Conservation (phyloP, 1,140 invertebrate genomes). For the Drosophila ficusphila region DNA sequence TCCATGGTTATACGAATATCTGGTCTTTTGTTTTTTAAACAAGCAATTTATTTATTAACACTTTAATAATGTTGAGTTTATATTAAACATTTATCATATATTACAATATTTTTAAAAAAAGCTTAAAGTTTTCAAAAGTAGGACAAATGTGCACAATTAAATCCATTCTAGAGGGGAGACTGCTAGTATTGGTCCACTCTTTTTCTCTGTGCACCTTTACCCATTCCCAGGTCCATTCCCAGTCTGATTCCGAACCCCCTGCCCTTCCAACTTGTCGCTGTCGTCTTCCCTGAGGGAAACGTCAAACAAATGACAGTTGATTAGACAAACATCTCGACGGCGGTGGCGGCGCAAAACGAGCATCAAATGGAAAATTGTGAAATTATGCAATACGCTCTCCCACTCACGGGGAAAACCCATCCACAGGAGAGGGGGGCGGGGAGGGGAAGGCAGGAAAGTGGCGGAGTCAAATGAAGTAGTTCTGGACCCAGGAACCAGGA, state of each 20-base stretch:
- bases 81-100: no score
- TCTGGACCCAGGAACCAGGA: slow-evolving; percentile 67
- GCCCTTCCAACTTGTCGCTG: slow-evolving; percentile 29
- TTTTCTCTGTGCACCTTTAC: background rate
- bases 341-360: slow-evolving; percentile 72
- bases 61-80: no score
- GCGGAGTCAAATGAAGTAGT: slow-evolving; percentile 77
- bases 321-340: slow-evolving; percentile 84
- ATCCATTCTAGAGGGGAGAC: no score
- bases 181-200: background rate
- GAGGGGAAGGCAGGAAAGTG: background rate
- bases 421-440: background rate
- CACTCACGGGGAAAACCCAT: slow-evolving; percentile 41
- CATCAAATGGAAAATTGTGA: slow-evolving; percentile 84
- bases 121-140: no score
- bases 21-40: no score
- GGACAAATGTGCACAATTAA: no score
- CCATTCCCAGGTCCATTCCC: slow-evolving; percentile 15
- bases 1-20: no score
- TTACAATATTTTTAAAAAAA: no score
- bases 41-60: no score
- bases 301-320: slow-evolving; percentile 84
- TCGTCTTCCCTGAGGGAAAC: slow-evolving; percentile 79
- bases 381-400: slow-evolving; percentile 83
- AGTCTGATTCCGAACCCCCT: slow-evolving; percentile 17